phyloP scores from a whole-genome alignment of 2,113 vertebrate genomes.

The Arizona elegans region DNA sequence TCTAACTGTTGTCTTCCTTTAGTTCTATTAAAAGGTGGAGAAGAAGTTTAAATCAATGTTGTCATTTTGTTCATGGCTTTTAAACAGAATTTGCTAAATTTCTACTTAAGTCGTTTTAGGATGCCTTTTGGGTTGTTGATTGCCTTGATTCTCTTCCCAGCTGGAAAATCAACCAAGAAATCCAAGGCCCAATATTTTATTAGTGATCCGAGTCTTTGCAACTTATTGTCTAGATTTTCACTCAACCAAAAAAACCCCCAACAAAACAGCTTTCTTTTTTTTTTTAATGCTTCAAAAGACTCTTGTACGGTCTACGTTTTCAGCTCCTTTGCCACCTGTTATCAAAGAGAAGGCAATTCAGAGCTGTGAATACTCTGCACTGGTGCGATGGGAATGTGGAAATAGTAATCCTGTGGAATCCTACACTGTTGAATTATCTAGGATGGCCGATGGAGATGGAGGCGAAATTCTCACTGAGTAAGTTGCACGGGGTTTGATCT shows the following conservation, averaged over 20 bases:
- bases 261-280: neutral
- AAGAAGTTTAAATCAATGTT: neutral
- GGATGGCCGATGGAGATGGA: constrained; percentile 50
- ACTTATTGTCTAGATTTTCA: neutral
- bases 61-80: neutral
- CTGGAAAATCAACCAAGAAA: neutral
- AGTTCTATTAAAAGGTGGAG: neutral
- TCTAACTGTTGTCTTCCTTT: neutral
- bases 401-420: constrained; percentile 91
- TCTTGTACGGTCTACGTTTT: constrained; percentile 2
- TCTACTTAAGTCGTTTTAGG: neutral
- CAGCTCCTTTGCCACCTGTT: constrained; percentile 84
- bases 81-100: neutral
- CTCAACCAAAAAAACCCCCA: neutral
- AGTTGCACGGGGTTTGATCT: constrained; percentile 40
- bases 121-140: neutral
- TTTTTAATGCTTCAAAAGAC: constrained; percentile 18
- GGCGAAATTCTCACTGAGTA: constrained; percentile 67
- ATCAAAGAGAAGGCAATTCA: constrained; percentile 73
- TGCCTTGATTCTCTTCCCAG: neutral
- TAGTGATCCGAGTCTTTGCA: neutral
- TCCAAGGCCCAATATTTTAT: neutral
- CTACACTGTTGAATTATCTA: constrained; percentile 85
- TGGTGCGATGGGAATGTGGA: constrained; percentile 89
- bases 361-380: constrained; percentile 82